Conservation (phyloP, 2,888 invertebrate species). For the Stictocephala bisonia region DNA sequence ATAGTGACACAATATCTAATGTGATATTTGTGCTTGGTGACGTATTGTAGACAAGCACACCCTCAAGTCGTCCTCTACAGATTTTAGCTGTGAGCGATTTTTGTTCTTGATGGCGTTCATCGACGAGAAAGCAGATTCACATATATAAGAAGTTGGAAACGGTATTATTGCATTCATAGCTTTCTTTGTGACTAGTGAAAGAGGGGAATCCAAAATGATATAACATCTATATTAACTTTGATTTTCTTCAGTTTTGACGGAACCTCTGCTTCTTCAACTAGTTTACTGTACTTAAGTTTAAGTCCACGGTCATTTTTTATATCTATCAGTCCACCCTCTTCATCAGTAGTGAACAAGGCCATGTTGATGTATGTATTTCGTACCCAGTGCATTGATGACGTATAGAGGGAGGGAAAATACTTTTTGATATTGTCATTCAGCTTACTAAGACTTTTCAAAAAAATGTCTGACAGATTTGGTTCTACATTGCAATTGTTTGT, state of each 20-base stretch:
- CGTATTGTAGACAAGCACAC: neutral
- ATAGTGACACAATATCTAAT: too few species aligned
- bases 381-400: too few species aligned
- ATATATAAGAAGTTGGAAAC: too few species aligned
- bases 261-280: neutral
- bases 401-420: too few species aligned
- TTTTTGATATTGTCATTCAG: too few species aligned
- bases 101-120: too few species aligned
- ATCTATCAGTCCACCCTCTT: neutral
- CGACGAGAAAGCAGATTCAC: conserved; percentile 1
- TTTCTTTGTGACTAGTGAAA: neutral
- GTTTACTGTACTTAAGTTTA: neutral
- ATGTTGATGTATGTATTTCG: neutral
- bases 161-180: neutral
- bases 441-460: too few species aligned
- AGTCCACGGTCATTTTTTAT: too few species aligned
- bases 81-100: neutral
- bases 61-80: neutral
- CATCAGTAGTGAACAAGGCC: neutral
- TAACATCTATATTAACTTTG: too few species aligned
- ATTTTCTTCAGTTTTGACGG: too few species aligned
- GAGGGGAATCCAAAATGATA: neutral
- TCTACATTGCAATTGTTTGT: neutral
- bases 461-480: too few species aligned
- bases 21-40: too few species aligned